These are phyloP conservation scores for Musca vetustissima DNA, from an alignment of 1,140 invertebrate genomes.

Conservation along the genomic window DNA sequence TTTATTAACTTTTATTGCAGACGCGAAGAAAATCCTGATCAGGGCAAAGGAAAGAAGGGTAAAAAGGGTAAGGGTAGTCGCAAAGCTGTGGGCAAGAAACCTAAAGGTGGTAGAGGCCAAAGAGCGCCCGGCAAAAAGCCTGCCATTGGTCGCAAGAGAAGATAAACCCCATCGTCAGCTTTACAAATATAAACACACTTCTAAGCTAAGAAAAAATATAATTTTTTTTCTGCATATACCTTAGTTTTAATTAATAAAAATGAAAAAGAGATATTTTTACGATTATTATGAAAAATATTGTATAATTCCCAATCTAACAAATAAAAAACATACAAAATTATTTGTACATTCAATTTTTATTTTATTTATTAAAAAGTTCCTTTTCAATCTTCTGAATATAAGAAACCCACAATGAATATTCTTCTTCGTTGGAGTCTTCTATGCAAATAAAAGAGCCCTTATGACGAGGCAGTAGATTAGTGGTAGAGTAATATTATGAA, in stretches of 20 bases:
- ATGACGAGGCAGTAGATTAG: no score
- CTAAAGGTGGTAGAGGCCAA: constrained; percentile 66
- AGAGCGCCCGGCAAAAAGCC: constrained; percentile 62
- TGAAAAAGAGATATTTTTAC: constrained; percentile 34
- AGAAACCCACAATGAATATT: no score
- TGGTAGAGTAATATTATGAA: no score
- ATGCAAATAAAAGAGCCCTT: no score
- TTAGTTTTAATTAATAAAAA: constrained; percentile 39
- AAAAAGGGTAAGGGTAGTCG: constrained; percentile 55
- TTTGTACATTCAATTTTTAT: not conserved
- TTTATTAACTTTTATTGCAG: no score
- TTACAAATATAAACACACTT: not conserved
- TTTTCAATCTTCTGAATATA: no score
- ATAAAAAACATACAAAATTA: not conserved
- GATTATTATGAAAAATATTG: constrained; percentile 17
- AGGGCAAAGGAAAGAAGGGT: constrained; percentile 48
- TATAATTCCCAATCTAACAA: constrained; percentile 4
- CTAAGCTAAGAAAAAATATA: not conserved
- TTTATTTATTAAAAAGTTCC: not conserved
- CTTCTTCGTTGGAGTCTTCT: no score
- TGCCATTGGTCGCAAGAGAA: constrained; percentile 64
- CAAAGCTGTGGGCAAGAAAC: constrained; percentile 58
- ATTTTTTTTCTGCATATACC: constrained; percentile 25
- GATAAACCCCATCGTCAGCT: constrained; percentile 47
- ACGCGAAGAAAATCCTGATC: constrained; percentile 39